phyloP scores from a whole-genome alignment of 1,140 invertebrate genomes.

The Drosophila ananassae region DNA sequence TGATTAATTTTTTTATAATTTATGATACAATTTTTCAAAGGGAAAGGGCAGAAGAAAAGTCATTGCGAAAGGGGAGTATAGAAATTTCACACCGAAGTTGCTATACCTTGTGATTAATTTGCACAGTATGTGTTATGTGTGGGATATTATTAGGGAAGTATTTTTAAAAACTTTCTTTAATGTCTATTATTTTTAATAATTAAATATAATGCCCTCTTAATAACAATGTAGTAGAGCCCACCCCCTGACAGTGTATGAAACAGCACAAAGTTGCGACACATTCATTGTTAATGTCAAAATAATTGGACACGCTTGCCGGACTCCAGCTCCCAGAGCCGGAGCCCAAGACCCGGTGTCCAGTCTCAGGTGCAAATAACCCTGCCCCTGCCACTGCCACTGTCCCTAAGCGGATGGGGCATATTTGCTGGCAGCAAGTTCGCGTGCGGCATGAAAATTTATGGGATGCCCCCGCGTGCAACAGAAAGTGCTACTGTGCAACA shows the following conservation, averaged over 20 bases:
- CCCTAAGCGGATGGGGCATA: conserved; percentile 33
- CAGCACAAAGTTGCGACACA: conserved; percentile 64
- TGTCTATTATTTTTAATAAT: background rate
- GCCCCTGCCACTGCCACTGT: conserved; percentile 14
- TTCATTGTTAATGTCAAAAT: conserved; percentile 82
- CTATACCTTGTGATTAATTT: background rate
- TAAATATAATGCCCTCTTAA: background rate
- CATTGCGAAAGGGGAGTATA: background rate
- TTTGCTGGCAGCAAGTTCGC: conserved; percentile 51
- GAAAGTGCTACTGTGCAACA: conserved; percentile 51
- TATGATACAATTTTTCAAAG: conserved; percentile 49
- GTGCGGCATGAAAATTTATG: conserved; percentile 81
- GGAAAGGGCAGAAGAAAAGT: conserved; percentile 10
- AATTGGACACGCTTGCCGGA: conserved; percentile 78
- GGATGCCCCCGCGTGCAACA: conserved; percentile 42
- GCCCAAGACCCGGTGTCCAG: background rate
- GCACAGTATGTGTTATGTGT: too few relatives aligned
- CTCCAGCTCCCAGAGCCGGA: conserved; percentile 21
- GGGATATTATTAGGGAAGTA: too few relatives aligned
- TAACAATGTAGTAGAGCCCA: background rate
- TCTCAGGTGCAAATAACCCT: conserved; percentile 27
- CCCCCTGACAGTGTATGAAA: conserved; percentile 26
- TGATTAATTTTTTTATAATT: conserved; percentile 75
- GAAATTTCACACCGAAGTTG: background rate
- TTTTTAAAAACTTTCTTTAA: background rate